These are phyloP conservation scores for Ellobium chinense DNA, from an alignment of 2,888 invertebrate genomes.

Conservation along the genomic window DNA sequence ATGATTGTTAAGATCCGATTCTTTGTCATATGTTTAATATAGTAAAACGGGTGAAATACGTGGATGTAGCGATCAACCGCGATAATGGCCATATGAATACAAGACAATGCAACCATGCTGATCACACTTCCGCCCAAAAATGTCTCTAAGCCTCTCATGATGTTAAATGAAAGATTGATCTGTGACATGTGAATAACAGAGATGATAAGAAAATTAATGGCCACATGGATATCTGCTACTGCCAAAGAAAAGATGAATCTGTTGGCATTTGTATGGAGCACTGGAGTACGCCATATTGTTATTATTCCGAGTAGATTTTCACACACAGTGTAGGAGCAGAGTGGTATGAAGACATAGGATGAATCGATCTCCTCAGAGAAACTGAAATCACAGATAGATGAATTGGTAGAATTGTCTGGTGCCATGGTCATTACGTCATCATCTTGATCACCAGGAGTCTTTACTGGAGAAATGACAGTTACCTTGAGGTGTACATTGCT, in stretches of 20 bases:
- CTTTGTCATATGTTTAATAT: not conserved
- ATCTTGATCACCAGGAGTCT: no score
- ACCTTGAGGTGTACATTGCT: no score
- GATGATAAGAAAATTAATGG: not conserved
- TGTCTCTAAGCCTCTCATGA: no score
- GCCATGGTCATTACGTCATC: no score
- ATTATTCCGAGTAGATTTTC: not conserved
- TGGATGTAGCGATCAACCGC: constrained; percentile 26
- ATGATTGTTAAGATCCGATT: not conserved
- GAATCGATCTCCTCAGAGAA: no score
- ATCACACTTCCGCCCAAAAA: no score
- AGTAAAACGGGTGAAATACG: constrained; percentile 6
- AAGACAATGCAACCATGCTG: not conserved
- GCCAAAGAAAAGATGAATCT: not conserved
- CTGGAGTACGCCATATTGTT: not conserved
- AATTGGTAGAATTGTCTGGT: no score
- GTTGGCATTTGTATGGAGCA: not conserved
- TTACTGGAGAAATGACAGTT: no score
- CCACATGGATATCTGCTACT: not conserved
- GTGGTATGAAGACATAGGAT: not conserved
- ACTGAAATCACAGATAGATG: not conserved
- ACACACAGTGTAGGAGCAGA: not conserved
- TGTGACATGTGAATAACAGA: no score
- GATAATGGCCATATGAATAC: constrained; percentile 1
- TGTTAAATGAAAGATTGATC: no score